These are phyloP conservation scores for Actenoides hombroni DNA, from an alignment of 2,113 vertebrate genomes.

Conservation along the genomic window DNA sequence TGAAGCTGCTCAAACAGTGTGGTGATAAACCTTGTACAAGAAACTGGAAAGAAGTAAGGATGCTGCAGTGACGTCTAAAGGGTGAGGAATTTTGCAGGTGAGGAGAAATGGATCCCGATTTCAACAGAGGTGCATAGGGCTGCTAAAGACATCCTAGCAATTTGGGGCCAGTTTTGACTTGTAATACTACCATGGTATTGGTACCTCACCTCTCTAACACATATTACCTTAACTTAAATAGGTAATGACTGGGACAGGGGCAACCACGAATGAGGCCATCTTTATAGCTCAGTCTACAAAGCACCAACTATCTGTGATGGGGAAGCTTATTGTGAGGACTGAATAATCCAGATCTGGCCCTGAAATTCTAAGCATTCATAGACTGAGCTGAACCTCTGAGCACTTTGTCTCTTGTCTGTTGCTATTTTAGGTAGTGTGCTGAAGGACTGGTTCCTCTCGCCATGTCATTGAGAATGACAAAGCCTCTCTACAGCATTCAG, in stretches of 20 bases:
- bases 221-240: background rate
- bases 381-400: constrained; percentile 30
- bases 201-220: background rate
- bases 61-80: background rate
- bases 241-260: background rate
- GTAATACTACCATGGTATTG: background rate
- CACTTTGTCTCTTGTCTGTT: constrained; percentile 34
- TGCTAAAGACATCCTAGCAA: background rate
- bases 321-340: background rate
- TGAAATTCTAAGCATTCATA: constrained; percentile 19
- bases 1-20: background rate
- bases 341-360: constrained; percentile 41
- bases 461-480: constrained; percentile 61
- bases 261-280: background rate
- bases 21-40: background rate
- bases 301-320: background rate
- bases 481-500: constrained; percentile 56
- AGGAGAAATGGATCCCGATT: background rate
- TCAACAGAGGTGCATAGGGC: background rate
- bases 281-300: background rate
- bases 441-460: constrained; percentile 37
- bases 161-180: background rate
- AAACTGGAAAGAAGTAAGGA: background rate
- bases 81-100: background rate
- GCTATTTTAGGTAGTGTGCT: constrained; percentile 33